Evolutionary conservation across 2,797 vertebrate species (phyloP), one percentile per base, ranked within the genome.

Genomic region (Gobio occitaniae): DNA sequence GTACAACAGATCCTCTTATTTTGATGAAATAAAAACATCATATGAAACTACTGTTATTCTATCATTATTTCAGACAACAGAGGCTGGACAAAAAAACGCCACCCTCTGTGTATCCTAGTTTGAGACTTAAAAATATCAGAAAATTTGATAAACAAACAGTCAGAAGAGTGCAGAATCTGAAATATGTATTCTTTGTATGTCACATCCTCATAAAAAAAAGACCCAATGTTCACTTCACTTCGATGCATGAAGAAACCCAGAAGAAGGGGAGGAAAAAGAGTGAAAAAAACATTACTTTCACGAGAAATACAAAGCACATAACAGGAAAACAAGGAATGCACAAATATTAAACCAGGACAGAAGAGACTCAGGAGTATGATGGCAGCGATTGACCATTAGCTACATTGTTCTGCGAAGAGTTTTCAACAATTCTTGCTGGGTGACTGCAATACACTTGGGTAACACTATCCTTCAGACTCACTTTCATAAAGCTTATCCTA

Each of bases 301-400:
- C 3, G 1, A 59, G 36, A 77, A 77, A 77, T 59, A 59, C 75
- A 59, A 41, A 59, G 52, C 7, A 25, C 7, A 59, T 69, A 11
- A 11, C 21, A 71, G 50, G 15, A 80, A 69, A 54, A 11, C 65
- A 41, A 69, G 29, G 3, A 80, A 19, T 15, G 17, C 3, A 52
- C 6, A 50, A 13, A 74, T 9, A 56, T 41, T 77, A 25, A 3
- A 13, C 10, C 2, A 21, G 36, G 65, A 41, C 65, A 69, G 32
- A 50, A 50, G 44, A 78, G 47, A 48, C 13, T 25, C 44, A 50
- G 15, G 29, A 36, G 50, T 36, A 21, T 21, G 48, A 36, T 48
- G 52, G 32, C 80, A 70, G 78, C 36, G 36, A 17, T 75, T 84
- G 81, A 65, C 32, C 80, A 82, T 38, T 8, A 77, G 69, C 63